These are phyloP conservation scores for Myiotriccus ornatus DNA, from an alignment of 2,797 vertebrate genomes.

Conservation along the genomic window DNA sequence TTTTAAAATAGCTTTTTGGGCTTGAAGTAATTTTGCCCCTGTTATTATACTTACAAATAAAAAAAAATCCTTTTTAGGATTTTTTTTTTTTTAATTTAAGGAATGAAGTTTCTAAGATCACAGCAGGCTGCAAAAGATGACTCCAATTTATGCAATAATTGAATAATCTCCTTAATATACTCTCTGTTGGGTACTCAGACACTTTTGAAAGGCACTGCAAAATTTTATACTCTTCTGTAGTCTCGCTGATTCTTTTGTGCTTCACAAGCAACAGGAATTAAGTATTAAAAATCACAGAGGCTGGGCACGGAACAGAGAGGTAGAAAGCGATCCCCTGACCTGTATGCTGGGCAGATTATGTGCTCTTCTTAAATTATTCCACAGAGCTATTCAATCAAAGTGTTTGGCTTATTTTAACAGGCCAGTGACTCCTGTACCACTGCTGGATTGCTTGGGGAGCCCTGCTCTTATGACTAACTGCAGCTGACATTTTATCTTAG, in stretches of 20 bases:
- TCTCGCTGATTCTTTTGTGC: fast-evolving
- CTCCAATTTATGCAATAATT: slow-evolving; percentile 17
- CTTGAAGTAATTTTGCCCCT: neutral
- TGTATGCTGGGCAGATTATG: neutral
- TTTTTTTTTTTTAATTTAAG: slow-evolving; percentile 1
- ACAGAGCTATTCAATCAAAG: neutral
- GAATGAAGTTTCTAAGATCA: neutral
- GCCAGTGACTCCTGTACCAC: neutral
- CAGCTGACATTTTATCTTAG: neutral
- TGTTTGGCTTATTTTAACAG: neutral
- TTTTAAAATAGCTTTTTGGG: slow-evolving; percentile 15
- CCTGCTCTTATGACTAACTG: neutral
- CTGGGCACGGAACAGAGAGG: neutral
- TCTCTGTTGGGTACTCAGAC: neutral
- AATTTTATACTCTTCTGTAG: neutral
- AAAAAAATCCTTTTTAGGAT: neutral
- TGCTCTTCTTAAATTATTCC: neutral
- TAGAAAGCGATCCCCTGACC: neutral
- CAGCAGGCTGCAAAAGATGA: neutral
- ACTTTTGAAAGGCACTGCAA: neutral
- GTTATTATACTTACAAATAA: slow-evolving; percentile 27
- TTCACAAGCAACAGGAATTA: neutral
- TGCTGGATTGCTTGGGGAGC: neutral
- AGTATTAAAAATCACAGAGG: neutral
- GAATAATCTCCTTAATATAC: slow-evolving; percentile 16